Base-by-base conservation (phyloP, 1,140 invertebrate species). In the Belonocnema kinseyi region DNA sequence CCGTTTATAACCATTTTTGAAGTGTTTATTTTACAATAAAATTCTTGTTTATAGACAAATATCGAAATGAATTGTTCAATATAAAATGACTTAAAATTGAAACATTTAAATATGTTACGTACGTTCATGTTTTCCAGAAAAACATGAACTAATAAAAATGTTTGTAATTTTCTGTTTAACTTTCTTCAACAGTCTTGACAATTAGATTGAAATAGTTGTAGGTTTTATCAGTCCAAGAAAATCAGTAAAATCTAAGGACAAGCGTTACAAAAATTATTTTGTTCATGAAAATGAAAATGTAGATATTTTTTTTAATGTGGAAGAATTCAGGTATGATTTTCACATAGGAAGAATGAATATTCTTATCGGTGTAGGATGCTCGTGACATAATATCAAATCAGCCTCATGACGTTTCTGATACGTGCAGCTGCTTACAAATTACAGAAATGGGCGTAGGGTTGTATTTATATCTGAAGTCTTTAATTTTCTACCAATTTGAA, bases 361-460 rank as follows among this genome's bases (percentile, higher is more conserved):
- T 66, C 61, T 66, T 40, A 66, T 66, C 61, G 26, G 46, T 66
- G 40, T 66, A 26, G 33, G 61, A 66, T 40, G 26, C 33, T 66
- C 11, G 26, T 66, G 61, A 66, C 61, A 66, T 66, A 66, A 66
- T 66, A 66, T 33, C 61, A 33, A 16, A 61, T 61, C 19, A 40
- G n/a, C 26, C 40, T 46, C 33, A 66, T 40, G 40, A 16, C 33
- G 14, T 14, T 40, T 16, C 33, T 40, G 40, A 14, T 6, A 40
- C 12, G 21, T 61, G 21, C 26, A 33, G 26, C 19, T 61, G 58
- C 21, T 61, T 0, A 26, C 19, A 5, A 61, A 21, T 58, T 46
- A 46, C 40, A 46, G 40, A 46, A 58, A 58, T 16, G 33, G 6
- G 21, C 12, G 12, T 13, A 26, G 56, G 17, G n/a, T 54, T 10